Percentiles rank a stretch among this genome's conserved stretches.
phyloP scores from a whole-genome alignment of 2,888 invertebrate species.

The Gnatocerus cornutus region DNA sequence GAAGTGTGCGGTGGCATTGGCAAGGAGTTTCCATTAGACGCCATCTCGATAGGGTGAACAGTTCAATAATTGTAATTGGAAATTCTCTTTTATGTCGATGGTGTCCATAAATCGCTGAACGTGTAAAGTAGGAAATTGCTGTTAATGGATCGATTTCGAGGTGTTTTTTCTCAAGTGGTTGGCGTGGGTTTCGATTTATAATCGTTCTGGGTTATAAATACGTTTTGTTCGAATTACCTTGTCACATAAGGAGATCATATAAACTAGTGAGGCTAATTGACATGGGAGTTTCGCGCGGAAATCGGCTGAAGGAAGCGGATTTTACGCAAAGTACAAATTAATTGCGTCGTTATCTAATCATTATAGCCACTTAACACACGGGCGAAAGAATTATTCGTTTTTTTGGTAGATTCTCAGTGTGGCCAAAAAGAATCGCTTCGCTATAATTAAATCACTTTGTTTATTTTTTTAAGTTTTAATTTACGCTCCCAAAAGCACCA shows the following conservation, averaged over 20 bases:
- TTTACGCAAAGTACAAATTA: constrained; percentile 9
- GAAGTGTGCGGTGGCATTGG: constrained; percentile 45
- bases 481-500: too few species aligned
- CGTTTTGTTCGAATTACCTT: constrained; percentile 29
- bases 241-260: constrained; percentile 17
- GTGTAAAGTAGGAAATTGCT: background rate
- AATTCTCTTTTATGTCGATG: background rate
- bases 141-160: constrained; percentile 9
- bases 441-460: too few species aligned
- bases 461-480: too few species aligned
- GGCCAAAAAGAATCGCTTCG: too few species aligned
- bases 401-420: too few species aligned
- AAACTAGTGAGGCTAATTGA: constrained; percentile 22
- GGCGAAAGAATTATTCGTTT: background rate
- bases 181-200: constrained; percentile 30
- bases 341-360: constrained; percentile 17
- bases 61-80: background rate
- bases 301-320: background rate
- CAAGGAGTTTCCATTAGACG: constrained; percentile 73
- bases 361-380: constrained; percentile 7
- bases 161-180: background rate
- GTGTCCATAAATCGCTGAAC: constrained; percentile 1
- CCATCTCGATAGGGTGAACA: constrained; percentile 67
- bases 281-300: constrained; percentile 15
- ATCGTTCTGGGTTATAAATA: constrained; percentile 21